Evolutionary conservation across 1,140 invertebrate genomes (phyloP), one percentile per base, ranked within the genome.

Genomic region (Lordiphosa collinella): DNA sequence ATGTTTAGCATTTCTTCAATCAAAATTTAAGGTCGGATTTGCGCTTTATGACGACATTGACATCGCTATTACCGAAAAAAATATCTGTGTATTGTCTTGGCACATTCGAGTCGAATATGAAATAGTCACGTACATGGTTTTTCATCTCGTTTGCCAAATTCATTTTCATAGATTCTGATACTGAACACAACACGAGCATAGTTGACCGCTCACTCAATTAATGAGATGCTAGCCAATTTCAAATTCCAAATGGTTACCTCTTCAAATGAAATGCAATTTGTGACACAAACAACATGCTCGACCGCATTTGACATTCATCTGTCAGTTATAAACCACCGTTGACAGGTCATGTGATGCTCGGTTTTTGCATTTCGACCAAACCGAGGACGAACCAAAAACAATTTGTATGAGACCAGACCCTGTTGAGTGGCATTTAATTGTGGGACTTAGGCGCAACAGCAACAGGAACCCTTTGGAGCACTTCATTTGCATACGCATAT

Each of bases 401-500:
- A 44, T 44, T 44, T 31, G 11, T 8, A 44, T 44, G 22, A 29
- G 2, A 29, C 25, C 7, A 8, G 25, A 3, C 25, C 25, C 8
- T 29, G 25, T 29, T 29, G 25, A 29, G 7, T 8, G 25, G 25
- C 25, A 29, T 29, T 29, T 29, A 29, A 29, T 29, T 29, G 25
- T 29, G 7, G 25, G 25, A 8, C 25, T 29, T 29, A 29, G 6
- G 7, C 12, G 16, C 35, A 14, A 31, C 12, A 12, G 43, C 12
- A 46, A 51, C 4, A 43, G 22, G 18, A n/a, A 3, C 44, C 3
- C 22, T n/a, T 31, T 4, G 9, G 9, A 34, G 22, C 36, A 13
- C 29, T 25, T 18, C 32, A 60, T 72, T 72, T 78, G 62, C 68
- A 68, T 64, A 60, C 38, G 29, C 73, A 59, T 66, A 73, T 68